These are phyloP conservation scores for Dipodomys merriami DNA, from an alignment of 2,113 vertebrate genomes.

Conservation along the genomic window DNA sequence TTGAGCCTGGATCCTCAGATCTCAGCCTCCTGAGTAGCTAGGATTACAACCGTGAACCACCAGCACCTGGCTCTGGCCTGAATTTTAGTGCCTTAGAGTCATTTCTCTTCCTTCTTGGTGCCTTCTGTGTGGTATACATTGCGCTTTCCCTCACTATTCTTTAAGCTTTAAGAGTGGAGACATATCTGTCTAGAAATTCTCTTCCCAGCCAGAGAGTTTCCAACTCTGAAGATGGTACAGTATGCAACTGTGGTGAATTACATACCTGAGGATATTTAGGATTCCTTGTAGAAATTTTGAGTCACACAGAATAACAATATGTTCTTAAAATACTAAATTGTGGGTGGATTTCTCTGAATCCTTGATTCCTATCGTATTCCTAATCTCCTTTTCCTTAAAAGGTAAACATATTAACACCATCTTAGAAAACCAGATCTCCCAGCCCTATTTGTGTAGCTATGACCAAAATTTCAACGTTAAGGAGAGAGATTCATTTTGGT, in stretches of 20 bases:
- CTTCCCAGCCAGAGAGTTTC: neutral
- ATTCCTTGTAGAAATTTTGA: slow-evolving; percentile 44
- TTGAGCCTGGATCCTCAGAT: too few species aligned
- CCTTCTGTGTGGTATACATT: neutral
- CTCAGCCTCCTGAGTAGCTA: too few species aligned
- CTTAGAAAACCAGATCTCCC: neutral
- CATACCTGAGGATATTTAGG: neutral
- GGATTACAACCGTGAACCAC: too few species aligned
- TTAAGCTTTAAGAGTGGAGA: neutral
- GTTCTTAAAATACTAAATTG: slow-evolving; percentile 22
- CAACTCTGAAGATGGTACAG: neutral
- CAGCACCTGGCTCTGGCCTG: too few species aligned
- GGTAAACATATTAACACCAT: neutral
- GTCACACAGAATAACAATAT: slow-evolving; percentile 25
- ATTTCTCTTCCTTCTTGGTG: neutral
- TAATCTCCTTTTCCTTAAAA: slow-evolving; percentile 50
- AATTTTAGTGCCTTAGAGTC: neutral
- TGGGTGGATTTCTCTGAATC: slow-evolving; percentile 42
- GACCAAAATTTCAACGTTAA: too few species aligned
- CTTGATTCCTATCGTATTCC: slow-evolving; percentile 7
- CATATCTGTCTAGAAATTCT: neutral
- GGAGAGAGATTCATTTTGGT: too few species aligned
- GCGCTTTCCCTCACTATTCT: neutral
- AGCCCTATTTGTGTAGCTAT: neutral
- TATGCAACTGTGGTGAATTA: neutral